Percentiles rank a stretch among this genome's conserved stretches.
Evolutionary conservation across 1,140 invertebrate genomes (phyloP).

Genomic region (Trichomalopsis sarcophagae): DNA sequence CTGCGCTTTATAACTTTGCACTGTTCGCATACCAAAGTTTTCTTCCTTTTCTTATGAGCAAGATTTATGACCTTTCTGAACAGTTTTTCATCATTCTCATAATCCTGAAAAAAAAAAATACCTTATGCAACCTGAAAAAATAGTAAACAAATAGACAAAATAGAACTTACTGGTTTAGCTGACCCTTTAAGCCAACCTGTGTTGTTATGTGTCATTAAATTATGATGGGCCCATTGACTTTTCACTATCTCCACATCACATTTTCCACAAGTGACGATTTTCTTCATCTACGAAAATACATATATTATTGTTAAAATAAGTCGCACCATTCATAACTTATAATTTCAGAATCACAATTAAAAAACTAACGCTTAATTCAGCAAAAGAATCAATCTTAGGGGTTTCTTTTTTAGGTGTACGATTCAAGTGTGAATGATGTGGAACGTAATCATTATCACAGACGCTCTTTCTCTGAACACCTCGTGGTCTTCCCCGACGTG

Average conservation of each 20-base stretch:
- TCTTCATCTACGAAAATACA: slow-evolving; percentile 6
- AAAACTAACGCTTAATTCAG: slow-evolving; percentile 13
- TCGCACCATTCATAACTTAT: neutral
- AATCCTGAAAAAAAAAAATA: slow-evolving; percentile 66
- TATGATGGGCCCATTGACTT: slow-evolving; percentile 71
- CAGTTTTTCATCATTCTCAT: slow-evolving; percentile 67
- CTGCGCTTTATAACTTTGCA: slow-evolving; percentile 77
- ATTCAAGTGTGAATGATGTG: slow-evolving; percentile 39
- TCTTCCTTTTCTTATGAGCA: slow-evolving; percentile 66
- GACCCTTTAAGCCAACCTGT: slow-evolving; percentile 72
- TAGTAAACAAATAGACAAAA: neutral
- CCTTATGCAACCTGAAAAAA: slow-evolving; percentile 34
- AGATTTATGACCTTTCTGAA: slow-evolving; percentile 58
- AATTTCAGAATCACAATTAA: neutral
- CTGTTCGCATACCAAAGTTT: slow-evolving; percentile 76
- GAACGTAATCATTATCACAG: slow-evolving; percentile 41
- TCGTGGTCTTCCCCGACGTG: slow-evolving; percentile 54
- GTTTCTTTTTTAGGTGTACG: slow-evolving; percentile 7
- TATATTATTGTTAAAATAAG: neutral
- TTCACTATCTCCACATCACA: slow-evolving; percentile 63
- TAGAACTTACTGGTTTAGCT: slow-evolving; percentile 64
- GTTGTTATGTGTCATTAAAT: slow-evolving; percentile 72
- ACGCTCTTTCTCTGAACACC: slow-evolving; percentile 14
- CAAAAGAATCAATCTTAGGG: neutral
- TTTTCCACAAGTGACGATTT: slow-evolving; percentile 62